phyloP scores from a whole-genome alignment of 1,140 invertebrate species.

The Trypoxylus dichotomus region DNA sequence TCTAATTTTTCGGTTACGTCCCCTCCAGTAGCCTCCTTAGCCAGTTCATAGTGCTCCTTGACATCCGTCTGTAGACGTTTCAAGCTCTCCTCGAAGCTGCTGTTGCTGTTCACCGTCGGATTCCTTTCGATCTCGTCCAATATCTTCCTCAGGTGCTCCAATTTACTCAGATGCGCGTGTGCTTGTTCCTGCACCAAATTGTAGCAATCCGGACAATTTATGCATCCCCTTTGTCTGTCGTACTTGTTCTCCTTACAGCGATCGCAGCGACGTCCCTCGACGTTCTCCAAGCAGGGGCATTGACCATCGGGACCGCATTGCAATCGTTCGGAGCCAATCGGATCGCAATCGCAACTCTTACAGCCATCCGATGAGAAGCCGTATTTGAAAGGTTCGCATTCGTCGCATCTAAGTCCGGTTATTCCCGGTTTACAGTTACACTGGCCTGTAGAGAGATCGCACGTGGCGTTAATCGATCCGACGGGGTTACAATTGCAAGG shows the following conservation, averaged over 20 bases:
- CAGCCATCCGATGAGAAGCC: conserved; percentile 88
- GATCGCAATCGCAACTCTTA: conserved; percentile 84
- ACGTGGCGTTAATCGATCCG: conserved; percentile 82
- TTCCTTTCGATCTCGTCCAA: conserved; percentile 50
- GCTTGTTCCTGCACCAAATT: conserved; percentile 89
- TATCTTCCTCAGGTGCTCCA: conserved; percentile 61
- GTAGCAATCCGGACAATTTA: conserved; percentile 92
- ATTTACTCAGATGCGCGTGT: conserved; percentile 72
- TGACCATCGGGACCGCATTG: conserved; percentile 84
- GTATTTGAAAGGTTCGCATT: conserved; percentile 82
- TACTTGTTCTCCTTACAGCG: conserved; percentile 92
- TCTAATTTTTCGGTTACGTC: conserved; percentile 62
- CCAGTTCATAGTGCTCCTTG: conserved; percentile 51
- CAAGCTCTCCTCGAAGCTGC: conserved; percentile 72
- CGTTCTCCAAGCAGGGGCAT: conserved; percentile 88
- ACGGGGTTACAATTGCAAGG: conserved; percentile 84
- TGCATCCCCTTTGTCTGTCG: conserved; percentile 80
- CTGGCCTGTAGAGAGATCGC: conserved; percentile 78
- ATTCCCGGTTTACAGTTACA: conserved; percentile 86
- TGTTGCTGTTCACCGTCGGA: conserved; percentile 69
- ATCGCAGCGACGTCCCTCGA: conserved; percentile 88
- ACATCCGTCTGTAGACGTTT: conserved; percentile 74
- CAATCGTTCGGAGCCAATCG: conserved; percentile 78
- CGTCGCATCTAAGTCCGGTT: conserved; percentile 81
- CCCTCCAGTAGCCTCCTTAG: conserved; percentile 47